phyloP scores from a whole-genome alignment of 2,797 vertebrate species.

The Presbytis comata region DNA sequence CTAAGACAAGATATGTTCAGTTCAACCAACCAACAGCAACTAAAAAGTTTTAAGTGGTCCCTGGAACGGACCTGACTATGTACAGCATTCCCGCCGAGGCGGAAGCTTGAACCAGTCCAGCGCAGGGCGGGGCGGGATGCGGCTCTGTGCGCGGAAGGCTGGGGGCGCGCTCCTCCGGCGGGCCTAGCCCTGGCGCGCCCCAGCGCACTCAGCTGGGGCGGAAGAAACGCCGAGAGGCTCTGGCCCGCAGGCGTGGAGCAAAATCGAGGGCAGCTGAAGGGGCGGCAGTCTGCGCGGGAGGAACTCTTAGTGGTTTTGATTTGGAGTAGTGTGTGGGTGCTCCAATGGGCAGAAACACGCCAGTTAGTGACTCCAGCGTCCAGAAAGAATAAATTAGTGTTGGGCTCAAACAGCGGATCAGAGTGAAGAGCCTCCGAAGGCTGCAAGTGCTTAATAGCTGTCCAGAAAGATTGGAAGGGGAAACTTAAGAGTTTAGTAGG shows the following conservation, averaged over 20 bases:
- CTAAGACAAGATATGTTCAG: conserved; percentile 82
- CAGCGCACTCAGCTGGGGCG: not conserved
- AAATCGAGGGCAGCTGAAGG: not conserved
- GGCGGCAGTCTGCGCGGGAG: conserved; percentile 42
- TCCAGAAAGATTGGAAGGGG: conserved; percentile 53
- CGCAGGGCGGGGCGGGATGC: not conserved
- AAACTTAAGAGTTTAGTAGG: not conserved
- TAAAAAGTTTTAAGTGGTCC: conserved; percentile 87
- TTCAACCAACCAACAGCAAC: conserved; percentile 87
- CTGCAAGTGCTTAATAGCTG: conserved; percentile 61
- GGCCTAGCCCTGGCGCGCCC: not conserved
- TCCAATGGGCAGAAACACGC: conserved; percentile 73
- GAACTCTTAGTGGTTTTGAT: conserved; percentile 47
- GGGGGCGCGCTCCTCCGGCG: not conserved
- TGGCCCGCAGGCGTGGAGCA: conserved; percentile 22
- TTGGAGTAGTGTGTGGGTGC: conserved; percentile 55
- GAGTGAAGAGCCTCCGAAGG: conserved; percentile 47
- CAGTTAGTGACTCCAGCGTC: conserved; percentile 56
- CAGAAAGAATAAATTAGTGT: conserved; percentile 86
- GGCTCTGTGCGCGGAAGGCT: not conserved
- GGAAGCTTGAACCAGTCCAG: conserved; percentile 73
- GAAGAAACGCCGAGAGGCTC: conserved; percentile 17
- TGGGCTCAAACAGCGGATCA: conserved; percentile 59
- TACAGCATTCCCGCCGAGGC: conserved; percentile 91
- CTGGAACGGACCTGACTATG: conserved; percentile 95